Evolutionary conservation across 2,797 vertebrate species (phyloP).

Genomic region (Xenentodon cancila): DNA sequence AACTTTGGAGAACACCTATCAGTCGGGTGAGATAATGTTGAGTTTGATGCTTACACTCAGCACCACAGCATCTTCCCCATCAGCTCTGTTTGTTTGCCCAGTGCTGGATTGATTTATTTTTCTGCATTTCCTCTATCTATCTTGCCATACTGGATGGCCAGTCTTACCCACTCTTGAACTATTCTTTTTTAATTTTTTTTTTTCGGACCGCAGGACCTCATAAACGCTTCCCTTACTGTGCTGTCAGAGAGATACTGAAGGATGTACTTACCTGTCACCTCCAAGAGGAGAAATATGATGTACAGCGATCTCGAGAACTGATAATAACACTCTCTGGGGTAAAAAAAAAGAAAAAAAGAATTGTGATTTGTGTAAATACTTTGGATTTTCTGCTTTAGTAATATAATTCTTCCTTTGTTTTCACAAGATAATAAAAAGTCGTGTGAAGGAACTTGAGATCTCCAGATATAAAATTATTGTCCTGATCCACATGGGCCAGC

Average conservation of each 20-base stretch:
- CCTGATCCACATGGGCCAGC: slow-evolving; percentile 87
- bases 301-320: slow-evolving; percentile 86
- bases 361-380: background rate
- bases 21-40: slow-evolving; percentile 69
- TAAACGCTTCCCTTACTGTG: slow-evolving; percentile 79
- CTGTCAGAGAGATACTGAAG: slow-evolving; percentile 85
- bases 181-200: background rate
- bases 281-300: slow-evolving; percentile 87
- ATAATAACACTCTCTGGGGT: slow-evolving; percentile 90
- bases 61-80: background rate
- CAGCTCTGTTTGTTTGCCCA: background rate
- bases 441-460: slow-evolving; percentile 87
- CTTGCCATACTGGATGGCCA: background rate
- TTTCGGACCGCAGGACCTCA: slow-evolving; percentile 78
- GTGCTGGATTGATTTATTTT: background rate
- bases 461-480: slow-evolving; percentile 90
- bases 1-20: slow-evolving; percentile 87
- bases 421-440: slow-evolving; percentile 86
- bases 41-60: background rate
- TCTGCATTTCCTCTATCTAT: no score
- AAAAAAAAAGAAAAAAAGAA: slow-evolving; percentile 6
- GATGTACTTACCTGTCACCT: slow-evolving; percentile 86
- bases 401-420: slow-evolving; percentile 3
- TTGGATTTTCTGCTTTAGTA: background rate
- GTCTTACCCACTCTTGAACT: background rate